Conservation (phyloP, 2,113 vertebrate genomes). For the Lagopus leucura region DNA sequence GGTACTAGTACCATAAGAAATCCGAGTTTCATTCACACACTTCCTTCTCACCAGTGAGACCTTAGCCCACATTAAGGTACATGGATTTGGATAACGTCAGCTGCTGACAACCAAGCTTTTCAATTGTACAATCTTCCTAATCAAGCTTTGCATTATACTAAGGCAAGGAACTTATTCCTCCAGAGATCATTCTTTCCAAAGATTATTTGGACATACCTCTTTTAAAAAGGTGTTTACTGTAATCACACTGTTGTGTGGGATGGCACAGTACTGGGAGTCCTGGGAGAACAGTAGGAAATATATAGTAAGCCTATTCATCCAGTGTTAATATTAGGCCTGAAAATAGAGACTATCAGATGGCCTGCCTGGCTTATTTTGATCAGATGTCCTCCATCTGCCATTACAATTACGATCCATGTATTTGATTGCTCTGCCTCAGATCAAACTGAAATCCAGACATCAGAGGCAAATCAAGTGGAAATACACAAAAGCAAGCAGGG, state of each 20-base stretch:
- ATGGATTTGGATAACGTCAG: constrained; percentile 7
- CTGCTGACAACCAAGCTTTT: background rate
- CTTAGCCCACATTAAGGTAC: background rate
- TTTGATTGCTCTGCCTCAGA: background rate
- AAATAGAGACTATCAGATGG: constrained; percentile 33
- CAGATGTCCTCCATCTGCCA: constrained; percentile 9
- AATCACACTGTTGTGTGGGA: background rate
- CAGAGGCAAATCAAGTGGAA: background rate
- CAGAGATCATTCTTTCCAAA: background rate
- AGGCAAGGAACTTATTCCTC: background rate
- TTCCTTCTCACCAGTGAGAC: background rate
- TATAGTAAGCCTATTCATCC: constrained; percentile 41
- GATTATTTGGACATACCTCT: background rate
- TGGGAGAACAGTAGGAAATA: constrained; percentile 14
- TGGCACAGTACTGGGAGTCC: background rate
- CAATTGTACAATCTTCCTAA: background rate
- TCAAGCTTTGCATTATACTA: background rate
- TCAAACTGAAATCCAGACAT: background rate
- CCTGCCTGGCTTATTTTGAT: constrained; percentile 20
- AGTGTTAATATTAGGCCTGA: constrained; percentile 23
- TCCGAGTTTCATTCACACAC: background rate
- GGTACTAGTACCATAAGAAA: background rate
- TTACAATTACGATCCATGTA: background rate
- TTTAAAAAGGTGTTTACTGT: background rate
- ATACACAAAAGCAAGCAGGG: background rate